Percentiles rank a stretch among this genome's conserved stretches.
phyloP scores from a whole-genome alignment of 2,113 vertebrate genomes.

The Poicephalus gulielmi region DNA sequence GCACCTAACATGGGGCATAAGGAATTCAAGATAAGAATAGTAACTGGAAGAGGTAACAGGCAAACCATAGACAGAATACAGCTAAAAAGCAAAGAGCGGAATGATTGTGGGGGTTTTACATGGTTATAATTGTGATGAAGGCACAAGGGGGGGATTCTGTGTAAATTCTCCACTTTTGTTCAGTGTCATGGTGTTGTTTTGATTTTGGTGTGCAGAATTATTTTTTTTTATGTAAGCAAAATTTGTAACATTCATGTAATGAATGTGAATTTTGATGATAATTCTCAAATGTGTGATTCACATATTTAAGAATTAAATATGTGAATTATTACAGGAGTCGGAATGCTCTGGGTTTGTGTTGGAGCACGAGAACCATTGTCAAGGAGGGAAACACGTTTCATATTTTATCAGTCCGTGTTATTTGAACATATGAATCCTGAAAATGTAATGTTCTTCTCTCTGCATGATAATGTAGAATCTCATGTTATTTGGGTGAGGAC shows the following conservation, averaged over 20 bases:
- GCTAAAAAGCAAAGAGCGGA: not conserved
- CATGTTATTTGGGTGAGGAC: not conserved
- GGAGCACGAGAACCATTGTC: not conserved
- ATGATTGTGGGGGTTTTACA: not conserved
- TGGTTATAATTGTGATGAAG: not conserved
- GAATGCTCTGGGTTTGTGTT: not conserved
- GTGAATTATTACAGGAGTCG: not conserved
- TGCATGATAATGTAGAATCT: not conserved
- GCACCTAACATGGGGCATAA: not conserved
- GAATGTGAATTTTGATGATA: not conserved
- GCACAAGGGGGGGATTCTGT: not conserved
- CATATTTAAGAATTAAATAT: not conserved
- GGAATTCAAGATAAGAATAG: not conserved
- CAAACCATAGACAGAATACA: not conserved
- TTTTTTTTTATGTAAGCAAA: not conserved
- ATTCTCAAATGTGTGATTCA: not conserved
- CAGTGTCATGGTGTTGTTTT: not conserved
- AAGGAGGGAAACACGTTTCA: not conserved
- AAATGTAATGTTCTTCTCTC: not conserved
- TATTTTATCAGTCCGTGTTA: not conserved
- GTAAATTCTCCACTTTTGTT: not conserved
- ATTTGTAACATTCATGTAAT: not conserved
- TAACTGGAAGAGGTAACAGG: not conserved
- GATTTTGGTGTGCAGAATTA: not conserved
- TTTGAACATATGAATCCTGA: not conserved